phyloP scores from a whole-genome alignment of 2,888 invertebrate genomes.

The Salpingus planirostris region DNA sequence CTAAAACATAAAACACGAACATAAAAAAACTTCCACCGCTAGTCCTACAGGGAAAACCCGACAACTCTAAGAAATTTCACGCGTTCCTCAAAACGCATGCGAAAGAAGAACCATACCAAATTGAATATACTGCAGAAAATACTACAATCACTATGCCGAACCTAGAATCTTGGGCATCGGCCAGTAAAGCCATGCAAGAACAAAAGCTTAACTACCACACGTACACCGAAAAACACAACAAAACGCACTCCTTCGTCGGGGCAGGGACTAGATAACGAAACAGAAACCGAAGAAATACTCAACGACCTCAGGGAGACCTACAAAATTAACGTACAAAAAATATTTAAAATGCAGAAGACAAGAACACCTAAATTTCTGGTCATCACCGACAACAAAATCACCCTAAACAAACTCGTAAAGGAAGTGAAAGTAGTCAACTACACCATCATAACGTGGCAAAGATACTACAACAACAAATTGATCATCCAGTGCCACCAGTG shows the following conservation, averaged over 20 bases:
- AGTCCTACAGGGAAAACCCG: no score
- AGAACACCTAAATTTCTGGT: conserved; percentile 1
- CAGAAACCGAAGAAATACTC: background rate
- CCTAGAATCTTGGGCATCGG: no score
- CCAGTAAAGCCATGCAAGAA: no score
- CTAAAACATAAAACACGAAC: no score
- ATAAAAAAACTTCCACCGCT: no score
- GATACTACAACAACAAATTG: conserved; percentile 17
- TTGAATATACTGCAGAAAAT: no score
- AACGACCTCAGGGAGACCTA: background rate
- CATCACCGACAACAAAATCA: background rate
- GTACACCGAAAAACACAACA: background rate
- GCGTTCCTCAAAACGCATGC: no score
- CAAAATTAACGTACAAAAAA: background rate
- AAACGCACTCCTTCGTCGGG: background rate
- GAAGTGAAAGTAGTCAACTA: conserved; percentile 3
- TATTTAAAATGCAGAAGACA: conserved; percentile 2
- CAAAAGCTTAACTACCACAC: background rate
- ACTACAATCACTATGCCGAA: no score
- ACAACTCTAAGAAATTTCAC: no score
- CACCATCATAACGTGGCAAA: conserved; percentile 16
- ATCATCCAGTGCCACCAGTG: conserved; percentile 23
- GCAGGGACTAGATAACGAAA: background rate
- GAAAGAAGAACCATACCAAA: no score
- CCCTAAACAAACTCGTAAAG: conserved; percentile 2